phyloP scores from a whole-genome alignment of 2,888 invertebrate species.

The Trichopria drosophilae region DNA sequence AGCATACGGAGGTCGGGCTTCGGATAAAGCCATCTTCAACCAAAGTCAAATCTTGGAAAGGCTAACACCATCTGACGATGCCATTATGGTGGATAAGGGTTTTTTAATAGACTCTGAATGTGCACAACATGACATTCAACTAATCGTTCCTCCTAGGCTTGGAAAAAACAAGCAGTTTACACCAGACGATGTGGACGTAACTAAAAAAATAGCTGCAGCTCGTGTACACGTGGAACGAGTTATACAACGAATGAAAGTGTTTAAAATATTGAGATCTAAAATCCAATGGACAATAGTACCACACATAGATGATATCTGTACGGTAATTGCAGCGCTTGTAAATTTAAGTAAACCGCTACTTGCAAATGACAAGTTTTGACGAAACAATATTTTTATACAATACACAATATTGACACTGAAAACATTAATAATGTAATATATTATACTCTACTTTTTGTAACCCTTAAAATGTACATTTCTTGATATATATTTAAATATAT shows the following conservation, averaged over 20 bases:
- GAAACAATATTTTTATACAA: too few species aligned
- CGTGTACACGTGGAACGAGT: slow-evolving; percentile 18
- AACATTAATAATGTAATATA: too few species aligned
- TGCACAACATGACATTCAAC: neutral
- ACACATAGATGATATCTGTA: slow-evolving; percentile 10
- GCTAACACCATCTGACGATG: slow-evolving; percentile 14
- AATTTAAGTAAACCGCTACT: slow-evolving; percentile 16
- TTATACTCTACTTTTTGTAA: too few species aligned
- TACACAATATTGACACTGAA: too few species aligned
- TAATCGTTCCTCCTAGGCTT: too few species aligned
- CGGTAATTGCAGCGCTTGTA: slow-evolving; percentile 10
- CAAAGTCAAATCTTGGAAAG: slow-evolving; percentile 3
- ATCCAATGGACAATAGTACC: slow-evolving; percentile 13
- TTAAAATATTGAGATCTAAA: too few species aligned
- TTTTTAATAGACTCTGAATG: slow-evolving; percentile 19
- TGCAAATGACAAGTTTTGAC: too few species aligned
- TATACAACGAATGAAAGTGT: slow-evolving; percentile 17
- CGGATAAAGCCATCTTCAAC: slow-evolving; percentile 13
- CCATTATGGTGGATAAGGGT: slow-evolving; percentile 22
- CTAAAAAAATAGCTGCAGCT: too few species aligned
- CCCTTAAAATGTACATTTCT: too few species aligned
- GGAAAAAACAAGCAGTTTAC: slow-evolving; percentile 9
- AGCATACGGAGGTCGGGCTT: slow-evolving; percentile 12
- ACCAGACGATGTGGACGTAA: neutral
- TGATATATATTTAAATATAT: too few species aligned